Evolutionary conservation across 2,888 invertebrate genomes (phyloP).

Genomic region (Lithophane semibrunnea): DNA sequence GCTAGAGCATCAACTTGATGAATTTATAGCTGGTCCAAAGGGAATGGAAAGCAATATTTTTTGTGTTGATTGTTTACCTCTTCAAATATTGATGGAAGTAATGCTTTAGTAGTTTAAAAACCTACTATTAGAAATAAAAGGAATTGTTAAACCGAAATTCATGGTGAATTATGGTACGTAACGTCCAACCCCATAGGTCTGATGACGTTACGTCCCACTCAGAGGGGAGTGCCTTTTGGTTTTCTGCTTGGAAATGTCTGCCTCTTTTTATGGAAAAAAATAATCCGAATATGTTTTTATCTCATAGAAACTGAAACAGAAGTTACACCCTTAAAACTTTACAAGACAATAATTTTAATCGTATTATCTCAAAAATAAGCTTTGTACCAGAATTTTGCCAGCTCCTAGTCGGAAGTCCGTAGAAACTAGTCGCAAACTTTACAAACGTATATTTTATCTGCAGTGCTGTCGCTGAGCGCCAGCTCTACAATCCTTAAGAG

Average conservation of each 20-base stretch:
- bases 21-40: conserved; percentile 46
- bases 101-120: not conserved
- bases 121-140: not conserved
- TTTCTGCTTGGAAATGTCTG: not conserved
- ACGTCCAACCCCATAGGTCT: not conserved
- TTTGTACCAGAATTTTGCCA: not conserved
- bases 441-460: not conserved
- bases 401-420: not conserved
- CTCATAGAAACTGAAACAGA: not conserved
- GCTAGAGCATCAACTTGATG: conserved; percentile 37
- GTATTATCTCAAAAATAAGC: not conserved
- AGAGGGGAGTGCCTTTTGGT: not conserved
- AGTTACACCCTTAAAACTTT: too few species aligned
- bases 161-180: not conserved
- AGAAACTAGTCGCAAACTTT: not conserved
- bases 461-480: not conserved
- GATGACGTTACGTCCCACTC: not conserved
- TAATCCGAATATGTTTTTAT: conserved; percentile 4
- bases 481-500: not conserved
- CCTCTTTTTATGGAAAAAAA: not conserved
- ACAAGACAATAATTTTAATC: not conserved
- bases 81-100: not conserved
- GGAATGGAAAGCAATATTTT: conserved; percentile 43
- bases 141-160: not conserved
- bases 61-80: conserved; percentile 22